phyloP scores from a whole-genome alignment of 2,888 invertebrate genomes.

The Yponomeuta plumbellus region DNA sequence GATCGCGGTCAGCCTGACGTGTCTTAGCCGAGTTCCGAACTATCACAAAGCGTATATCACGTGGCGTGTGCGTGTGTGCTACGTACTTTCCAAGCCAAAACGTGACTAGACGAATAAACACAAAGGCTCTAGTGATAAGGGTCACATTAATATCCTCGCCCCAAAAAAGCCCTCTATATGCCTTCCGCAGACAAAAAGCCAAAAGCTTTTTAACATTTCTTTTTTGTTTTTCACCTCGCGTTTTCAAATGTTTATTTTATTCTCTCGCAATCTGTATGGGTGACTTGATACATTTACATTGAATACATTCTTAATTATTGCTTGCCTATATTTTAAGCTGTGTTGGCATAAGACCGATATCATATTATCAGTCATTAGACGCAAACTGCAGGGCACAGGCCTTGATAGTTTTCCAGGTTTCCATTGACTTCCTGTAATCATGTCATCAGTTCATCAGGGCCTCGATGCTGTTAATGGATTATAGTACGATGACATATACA shows the following conservation, averaged over 20 bases:
- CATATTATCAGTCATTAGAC: too few species aligned
- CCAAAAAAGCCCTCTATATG: conserved; percentile 35
- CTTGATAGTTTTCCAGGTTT: too few species aligned
- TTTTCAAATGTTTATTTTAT: neutral
- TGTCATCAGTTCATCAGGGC: too few species aligned
- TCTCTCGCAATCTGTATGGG: too few species aligned
- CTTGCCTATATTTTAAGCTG: too few species aligned
- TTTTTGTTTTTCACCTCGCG: neutral
- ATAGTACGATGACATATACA: too few species aligned
- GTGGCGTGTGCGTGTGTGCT: neutral
- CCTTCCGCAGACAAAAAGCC: neutral
- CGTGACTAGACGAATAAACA: conserved; percentile 3
- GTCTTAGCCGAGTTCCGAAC: neutral
- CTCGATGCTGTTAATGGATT: too few species aligned
- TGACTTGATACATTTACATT: neutral
- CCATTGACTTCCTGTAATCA: too few species aligned
- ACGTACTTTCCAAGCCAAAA: neutral
- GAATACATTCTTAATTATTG: too few species aligned
- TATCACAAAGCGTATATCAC: neutral
- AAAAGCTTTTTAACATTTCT: neutral
- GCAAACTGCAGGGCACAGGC: too few species aligned
- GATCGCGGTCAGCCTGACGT: neutral
- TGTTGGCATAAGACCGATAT: too few species aligned
- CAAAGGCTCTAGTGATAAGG: conserved; percentile 35
- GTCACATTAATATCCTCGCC: conserved; percentile 43